Percentiles rank a stretch among this genome's conserved stretches.
phyloP scores from a whole-genome alignment of 2,888 invertebrate genomes.

The Pseudoips prasinana region DNA sequence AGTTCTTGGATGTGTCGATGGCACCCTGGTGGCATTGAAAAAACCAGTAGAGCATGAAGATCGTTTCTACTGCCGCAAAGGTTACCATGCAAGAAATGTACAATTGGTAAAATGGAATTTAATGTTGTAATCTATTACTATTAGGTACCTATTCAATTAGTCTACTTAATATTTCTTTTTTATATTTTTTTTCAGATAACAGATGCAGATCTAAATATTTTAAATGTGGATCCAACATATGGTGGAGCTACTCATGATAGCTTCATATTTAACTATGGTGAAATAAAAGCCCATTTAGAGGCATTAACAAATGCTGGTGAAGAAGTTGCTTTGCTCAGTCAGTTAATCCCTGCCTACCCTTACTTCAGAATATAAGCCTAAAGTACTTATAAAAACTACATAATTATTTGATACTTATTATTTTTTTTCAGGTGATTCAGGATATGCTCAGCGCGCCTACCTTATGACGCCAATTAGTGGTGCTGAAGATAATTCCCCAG shows the following conservation, averaged over 20 bases:
- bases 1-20: constrained; percentile 19
- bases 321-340: constrained; percentile 8
- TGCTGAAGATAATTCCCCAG: too few relatives aligned
- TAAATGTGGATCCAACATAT: constrained; percentile 14
- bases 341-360: constrained; percentile 1
- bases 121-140: constrained; percentile 1
- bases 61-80: constrained; percentile 20
- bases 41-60: constrained; percentile 17
- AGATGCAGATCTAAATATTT: constrained; percentile 7
- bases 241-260: constrained; percentile 13
- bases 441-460: too few relatives aligned
- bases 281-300: constrained; percentile 14
- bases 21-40: constrained; percentile 18
- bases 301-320: constrained; percentile 10
- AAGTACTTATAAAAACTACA: background rate
- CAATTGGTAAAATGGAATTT: constrained; percentile 15
- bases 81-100: constrained; percentile 23
- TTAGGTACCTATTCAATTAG: background rate
- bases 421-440: too few relatives aligned
- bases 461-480: too few relatives aligned
- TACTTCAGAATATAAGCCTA: constrained; percentile 4
- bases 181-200: constrained; percentile 4
- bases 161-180: constrained; percentile 1
- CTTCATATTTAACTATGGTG: constrained; percentile 11
- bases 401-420: background rate